phyloP scores from a whole-genome alignment of 2,888 invertebrate genomes.

The Agrilus biguttatus region DNA sequence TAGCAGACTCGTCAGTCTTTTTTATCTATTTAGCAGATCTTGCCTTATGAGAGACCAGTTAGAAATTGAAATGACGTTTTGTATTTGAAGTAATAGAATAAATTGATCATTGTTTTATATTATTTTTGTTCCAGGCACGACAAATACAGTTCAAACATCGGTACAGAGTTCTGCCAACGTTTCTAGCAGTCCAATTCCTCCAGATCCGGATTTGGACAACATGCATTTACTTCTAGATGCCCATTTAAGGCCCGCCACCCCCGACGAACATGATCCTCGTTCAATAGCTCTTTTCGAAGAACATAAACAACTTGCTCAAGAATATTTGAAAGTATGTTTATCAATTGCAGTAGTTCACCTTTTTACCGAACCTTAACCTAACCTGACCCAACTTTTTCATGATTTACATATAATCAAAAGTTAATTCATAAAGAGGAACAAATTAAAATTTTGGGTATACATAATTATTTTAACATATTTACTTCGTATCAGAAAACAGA shows the following conservation, averaged over 20 bases:
- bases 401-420: no score
- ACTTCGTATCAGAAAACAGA: no score
- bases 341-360: neutral
- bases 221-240: constrained; percentile 68
- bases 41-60: no score
- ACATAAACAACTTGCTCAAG: constrained; percentile 75
- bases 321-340: constrained; percentile 59
- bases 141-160: constrained; percentile 20
- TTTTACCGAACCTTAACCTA: neutral
- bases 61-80: no score
- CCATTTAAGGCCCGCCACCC: constrained; percentile 69
- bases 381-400: neutral
- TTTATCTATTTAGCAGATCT: no score
- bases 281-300: constrained; percentile 79
- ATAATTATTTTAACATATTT: no score
- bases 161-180: constrained; percentile 20
- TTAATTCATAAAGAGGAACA: no score
- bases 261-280: constrained; percentile 59
- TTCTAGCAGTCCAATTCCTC: constrained; percentile 9
- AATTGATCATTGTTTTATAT: no score
- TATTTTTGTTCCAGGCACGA: constrained; percentile 14
- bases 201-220: constrained; percentile 46
- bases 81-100: no score
- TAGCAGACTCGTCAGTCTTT: no score
- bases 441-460: no score